A percentile compares a stretch with the other conserved stretches of the same genome.
phyloP scores from a whole-genome alignment of 2,888 invertebrate species.

The Aphidoletes aphidimyza region DNA sequence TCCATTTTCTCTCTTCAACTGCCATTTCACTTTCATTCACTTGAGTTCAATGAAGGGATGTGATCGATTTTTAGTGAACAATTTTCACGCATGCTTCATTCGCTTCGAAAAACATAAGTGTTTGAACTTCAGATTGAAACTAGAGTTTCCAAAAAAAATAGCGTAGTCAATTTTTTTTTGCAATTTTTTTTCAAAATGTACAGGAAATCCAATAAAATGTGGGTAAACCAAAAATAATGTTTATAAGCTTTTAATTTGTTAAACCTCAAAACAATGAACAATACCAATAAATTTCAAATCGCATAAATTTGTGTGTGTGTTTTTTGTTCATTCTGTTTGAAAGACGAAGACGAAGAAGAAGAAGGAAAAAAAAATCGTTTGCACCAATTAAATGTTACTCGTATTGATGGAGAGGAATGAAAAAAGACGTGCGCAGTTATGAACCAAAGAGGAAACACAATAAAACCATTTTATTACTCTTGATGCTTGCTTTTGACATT shows the following conservation, averaged over 20 bases:
- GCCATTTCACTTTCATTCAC: not conserved
- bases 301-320: constrained; percentile 9
- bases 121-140: too few relatives aligned
- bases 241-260: constrained; percentile 11
- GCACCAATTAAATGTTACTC: constrained; percentile 9
- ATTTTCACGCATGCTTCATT: too few relatives aligned
- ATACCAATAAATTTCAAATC: not conserved
- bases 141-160: not conserved
- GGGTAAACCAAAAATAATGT: not conserved
- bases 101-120: too few relatives aligned
- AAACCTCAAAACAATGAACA: not conserved
- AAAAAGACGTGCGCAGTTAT: not conserved
- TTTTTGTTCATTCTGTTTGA: not conserved
- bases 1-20: not conserved
- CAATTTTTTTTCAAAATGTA: not conserved
- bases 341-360: too few relatives aligned
- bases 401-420: not conserved
- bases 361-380: not conserved
- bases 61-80: not conserved
- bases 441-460: constrained; percentile 18
- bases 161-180: too few relatives aligned
- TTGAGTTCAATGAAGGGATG: not conserved
- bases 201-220: not conserved
- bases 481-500: not conserved
- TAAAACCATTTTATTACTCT: not conserved